Evolutionary conservation across 2,797 vertebrate species (phyloP), one percentile per base, ranked within the genome.

Genomic region (Delichon dasypus): DNA sequence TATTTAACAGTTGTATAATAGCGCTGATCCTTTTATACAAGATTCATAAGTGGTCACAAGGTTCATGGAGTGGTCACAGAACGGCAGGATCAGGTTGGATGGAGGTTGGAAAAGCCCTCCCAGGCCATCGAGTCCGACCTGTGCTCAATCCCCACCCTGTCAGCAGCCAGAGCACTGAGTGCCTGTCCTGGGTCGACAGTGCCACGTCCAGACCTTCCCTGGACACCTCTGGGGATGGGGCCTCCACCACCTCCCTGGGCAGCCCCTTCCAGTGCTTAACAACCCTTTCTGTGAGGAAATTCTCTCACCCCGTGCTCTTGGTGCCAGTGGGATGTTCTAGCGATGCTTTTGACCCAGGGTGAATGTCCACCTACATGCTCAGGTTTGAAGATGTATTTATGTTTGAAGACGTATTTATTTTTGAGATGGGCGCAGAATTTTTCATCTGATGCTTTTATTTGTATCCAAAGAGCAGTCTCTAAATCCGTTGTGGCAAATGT

Each of bases 121-220:
- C 23, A n/a, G 51, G 23, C n/a, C 38, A 14, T 7, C 0, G 2
- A 38, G n/a, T 45, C n/a, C 60, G 21, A 4, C 6, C 51, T 57
- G 16, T 72, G 51, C 10, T 16, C 0, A 1, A 11, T 51, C 7
- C 32, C 27, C 23, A n/a, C n/a, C 19, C 3, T 32, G 44, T 44
- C 58, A 4, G 18, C 44, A 27, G 32, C 27, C 58, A 44, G 44
- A 44, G 58, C 27, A 11, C 75, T 25, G 51, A 44, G 22, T 50
- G 44, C 27, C 51, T 32, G n/a, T 38, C 40, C n/a, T 7, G n/a
- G 27, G 32, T 14, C 38, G 40, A 14, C 5, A 10, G 42, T 64
- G 55, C 55, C 40, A 18, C 0, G 3, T 44, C 42, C 40, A 70
- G 29, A 17, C 29, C 65, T 62, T 70, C 36, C 74, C 20, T 44